Base-by-base conservation (phyloP, 2,888 invertebrate species). In the Imbricaverruca yamaguchii region DNA sequence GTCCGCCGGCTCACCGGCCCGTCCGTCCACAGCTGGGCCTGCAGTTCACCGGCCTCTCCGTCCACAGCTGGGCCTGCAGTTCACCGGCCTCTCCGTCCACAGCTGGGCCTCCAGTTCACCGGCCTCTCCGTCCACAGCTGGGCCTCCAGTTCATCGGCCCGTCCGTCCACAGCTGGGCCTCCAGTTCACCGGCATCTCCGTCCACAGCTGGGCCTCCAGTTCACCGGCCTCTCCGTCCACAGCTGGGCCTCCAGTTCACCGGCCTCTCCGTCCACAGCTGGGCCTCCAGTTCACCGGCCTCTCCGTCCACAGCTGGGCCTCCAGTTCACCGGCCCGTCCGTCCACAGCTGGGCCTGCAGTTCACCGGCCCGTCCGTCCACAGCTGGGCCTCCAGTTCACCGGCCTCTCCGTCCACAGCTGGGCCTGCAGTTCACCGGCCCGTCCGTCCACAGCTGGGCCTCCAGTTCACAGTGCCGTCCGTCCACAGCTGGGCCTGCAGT, bases 261-360 rank as follows among this genome's bases (percentile, higher is more conserved):
- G 4, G 1, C 57, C 7, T 15, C 4, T 65, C 23, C 13, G n/a
- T 13, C 67, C 53, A 21, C 83, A 84, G 84, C 69, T 84, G 59
- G 84, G 84, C n/a, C 74, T 84, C 18, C 82, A 83, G 67, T 84
- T 84, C 82, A 84, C 83, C 12, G 82, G 2, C n/a, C n/a, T n/a
- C n/a, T n/a, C n/a, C n/a, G n/a, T n/a, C n/a, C n/a, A n/a, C n/a
- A n/a, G n/a, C n/a, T n/a, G n/a, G n/a, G n/a, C n/a, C n/a, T n/a
- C n/a, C 39, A 39, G 2, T 39, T 15, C 57, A 6, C 57, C 57
- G 4, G 1, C 57, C 7, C 7, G 57, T 65, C 23, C 13, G n/a
- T 13, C 67, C 53, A 21, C 83, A 84, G 84, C 69, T 84, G 59
- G 84, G 84, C n/a, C 74, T 84, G 21, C 82, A 83, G 67, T 84